phyloP scores from a whole-genome alignment of 2,888 invertebrate genomes.

The Prenolepis imparis region DNA sequence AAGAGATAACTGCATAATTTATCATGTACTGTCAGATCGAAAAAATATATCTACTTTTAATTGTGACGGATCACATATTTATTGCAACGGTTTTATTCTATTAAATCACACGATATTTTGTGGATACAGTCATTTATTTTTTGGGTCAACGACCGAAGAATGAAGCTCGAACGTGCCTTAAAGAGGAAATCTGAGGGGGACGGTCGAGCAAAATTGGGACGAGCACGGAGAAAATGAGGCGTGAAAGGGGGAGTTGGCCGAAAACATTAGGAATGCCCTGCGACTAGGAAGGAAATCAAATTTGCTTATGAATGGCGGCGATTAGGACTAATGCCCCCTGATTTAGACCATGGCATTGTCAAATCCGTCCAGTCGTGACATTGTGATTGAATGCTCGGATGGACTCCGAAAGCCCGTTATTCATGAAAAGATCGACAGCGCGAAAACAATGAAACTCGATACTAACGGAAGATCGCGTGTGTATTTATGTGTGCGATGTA shows the following conservation, averaged over 20 bases:
- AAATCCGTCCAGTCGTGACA: conserved; percentile 68
- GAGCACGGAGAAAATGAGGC: conserved; percentile 68
- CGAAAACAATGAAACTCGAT: conserved; percentile 26
- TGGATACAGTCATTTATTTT: conserved; percentile 19
- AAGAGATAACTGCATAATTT: background rate
- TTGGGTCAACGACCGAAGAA: conserved; percentile 39
- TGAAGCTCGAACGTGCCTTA: conserved; percentile 47
- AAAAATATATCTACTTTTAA: background rate
- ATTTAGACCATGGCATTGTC: conserved; percentile 76
- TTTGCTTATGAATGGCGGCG: conserved; percentile 81
- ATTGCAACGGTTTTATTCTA: background rate
- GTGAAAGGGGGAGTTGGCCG: conserved; percentile 68
- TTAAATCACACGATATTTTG: background rate
- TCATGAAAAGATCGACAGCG: conserved; percentile 42
- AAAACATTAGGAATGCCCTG: conserved; percentile 77
- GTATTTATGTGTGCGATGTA: conserved; percentile 15
- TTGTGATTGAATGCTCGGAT: conserved; percentile 66
- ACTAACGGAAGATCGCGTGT: conserved; percentile 2
- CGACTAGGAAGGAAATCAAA: conserved; percentile 77
- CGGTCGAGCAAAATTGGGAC: conserved; percentile 54
- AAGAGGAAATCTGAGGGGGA: conserved; percentile 36
- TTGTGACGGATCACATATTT: background rate
- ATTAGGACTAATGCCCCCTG: conserved; percentile 79
- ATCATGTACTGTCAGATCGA: too few relatives aligned
- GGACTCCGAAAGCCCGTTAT: conserved; percentile 31